These are phyloP conservation scores for Uropsilus gracilis DNA, from an alignment of 2,113 vertebrate species.

Conservation along the genomic window DNA sequence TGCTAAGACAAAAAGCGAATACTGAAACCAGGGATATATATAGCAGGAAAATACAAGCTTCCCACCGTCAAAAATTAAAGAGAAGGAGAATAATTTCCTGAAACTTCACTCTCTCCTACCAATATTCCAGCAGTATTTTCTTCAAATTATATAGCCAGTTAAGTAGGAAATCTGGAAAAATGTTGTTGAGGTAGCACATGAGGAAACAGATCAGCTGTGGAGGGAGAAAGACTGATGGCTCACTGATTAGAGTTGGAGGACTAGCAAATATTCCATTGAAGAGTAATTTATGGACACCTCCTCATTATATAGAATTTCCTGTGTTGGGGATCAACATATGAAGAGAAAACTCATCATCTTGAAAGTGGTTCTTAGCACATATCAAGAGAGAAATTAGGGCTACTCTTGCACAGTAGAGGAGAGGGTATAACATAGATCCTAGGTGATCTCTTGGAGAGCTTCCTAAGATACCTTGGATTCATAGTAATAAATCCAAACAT, in stretches of 20 bases:
- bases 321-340: not conserved
- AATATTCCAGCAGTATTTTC: not conserved
- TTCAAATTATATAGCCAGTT: not conserved
- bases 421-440: not conserved
- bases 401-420: not conserved
- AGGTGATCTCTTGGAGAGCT: not conserved
- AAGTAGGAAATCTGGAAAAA: not conserved
- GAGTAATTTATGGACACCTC: not conserved
- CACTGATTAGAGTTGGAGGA: not conserved
- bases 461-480: not conserved
- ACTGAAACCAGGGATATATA: not conserved
- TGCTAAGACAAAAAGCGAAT: not conserved
- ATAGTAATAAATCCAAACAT: not conserved
- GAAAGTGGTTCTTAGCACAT: not conserved
- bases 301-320: not conserved
- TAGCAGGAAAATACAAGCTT: not conserved
- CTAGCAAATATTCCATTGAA: not conserved
- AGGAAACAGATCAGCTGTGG: not conserved
- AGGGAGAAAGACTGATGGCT: not conserved
- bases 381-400: not conserved
- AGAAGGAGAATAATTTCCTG: not conserved
- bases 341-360: not conserved
- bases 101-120: not conserved
- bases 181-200: not conserved
- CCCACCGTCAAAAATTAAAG: not conserved